A percentile compares a stretch with the other conserved stretches of the same genome.
Conservation (phyloP, 2,888 invertebrate species). For the Zonitis immaculata region DNA sequence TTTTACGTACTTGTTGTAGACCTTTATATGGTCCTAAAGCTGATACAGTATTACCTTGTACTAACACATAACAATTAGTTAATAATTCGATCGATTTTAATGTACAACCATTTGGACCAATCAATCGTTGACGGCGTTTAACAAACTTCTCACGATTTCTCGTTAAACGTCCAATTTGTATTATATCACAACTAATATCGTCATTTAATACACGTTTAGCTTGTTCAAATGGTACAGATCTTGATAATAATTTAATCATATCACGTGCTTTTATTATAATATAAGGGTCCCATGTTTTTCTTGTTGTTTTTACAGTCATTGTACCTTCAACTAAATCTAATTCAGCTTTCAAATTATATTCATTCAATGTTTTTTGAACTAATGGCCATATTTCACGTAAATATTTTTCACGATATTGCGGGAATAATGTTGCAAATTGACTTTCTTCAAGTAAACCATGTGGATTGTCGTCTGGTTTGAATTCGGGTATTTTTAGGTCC, state of each 20-base stretch:
- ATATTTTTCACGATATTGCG: slow-evolving; percentile 95
- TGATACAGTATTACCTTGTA: slow-evolving; percentile 96
- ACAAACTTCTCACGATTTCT: slow-evolving; percentile 91
- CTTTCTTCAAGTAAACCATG: slow-evolving; percentile 87
- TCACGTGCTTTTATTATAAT: slow-evolving; percentile 95
- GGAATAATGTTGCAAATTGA: slow-evolving; percentile 94
- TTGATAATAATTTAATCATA: slow-evolving; percentile 87
- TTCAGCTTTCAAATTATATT: slow-evolving; percentile 78
- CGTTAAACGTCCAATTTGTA: slow-evolving; percentile 90
- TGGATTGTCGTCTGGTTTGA: slow-evolving; percentile 84
- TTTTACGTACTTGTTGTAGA: slow-evolving; percentile 76
- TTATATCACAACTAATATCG: slow-evolving; percentile 89
- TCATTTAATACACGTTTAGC: slow-evolving; percentile 83
- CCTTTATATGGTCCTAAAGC: slow-evolving; percentile 96
- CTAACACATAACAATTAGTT: slow-evolving; percentile 93
- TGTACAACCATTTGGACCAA: slow-evolving; percentile 98
- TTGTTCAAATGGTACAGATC: slow-evolving; percentile 97
- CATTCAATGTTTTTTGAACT: slow-evolving; percentile 77
- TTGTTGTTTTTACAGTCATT: slow-evolving; percentile 89
- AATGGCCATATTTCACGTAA: slow-evolving; percentile 93
- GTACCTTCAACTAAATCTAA: slow-evolving; percentile 91
- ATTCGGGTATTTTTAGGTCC: slow-evolving; percentile 80
- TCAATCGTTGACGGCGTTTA: slow-evolving; percentile 87
- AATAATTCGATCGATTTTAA: slow-evolving; percentile 94
- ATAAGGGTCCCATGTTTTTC: slow-evolving; percentile 98